Conservation (phyloP, 2,888 invertebrate species). For the Dorcus hopei region DNA sequence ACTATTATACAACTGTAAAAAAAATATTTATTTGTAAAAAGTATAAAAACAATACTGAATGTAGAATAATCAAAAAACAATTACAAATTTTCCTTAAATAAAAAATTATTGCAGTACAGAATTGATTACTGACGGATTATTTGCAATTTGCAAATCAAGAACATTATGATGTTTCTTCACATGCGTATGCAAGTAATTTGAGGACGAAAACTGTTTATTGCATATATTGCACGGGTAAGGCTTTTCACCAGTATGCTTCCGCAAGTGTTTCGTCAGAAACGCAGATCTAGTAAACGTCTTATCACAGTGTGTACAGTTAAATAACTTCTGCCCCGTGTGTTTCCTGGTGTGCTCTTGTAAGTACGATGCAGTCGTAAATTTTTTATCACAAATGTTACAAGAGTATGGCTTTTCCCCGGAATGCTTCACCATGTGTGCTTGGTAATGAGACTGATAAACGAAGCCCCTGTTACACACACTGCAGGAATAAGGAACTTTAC, state of each 20-base stretch:
- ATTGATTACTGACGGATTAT: slow-evolving; percentile 9
- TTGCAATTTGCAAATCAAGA: slow-evolving; percentile 9
- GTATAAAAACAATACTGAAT: no score
- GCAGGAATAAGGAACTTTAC: slow-evolving; percentile 46
- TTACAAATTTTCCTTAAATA: background rate
- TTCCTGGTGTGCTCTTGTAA: slow-evolving; percentile 40
- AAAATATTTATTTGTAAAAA: no score
- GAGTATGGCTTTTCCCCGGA: slow-evolving; percentile 41
- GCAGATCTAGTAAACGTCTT: slow-evolving; percentile 56
- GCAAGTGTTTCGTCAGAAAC: slow-evolving; percentile 48
- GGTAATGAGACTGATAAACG: slow-evolving; percentile 42
- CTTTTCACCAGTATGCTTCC: slow-evolving; percentile 20
- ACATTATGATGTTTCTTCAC: slow-evolving; percentile 17
- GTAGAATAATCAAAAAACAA: no score
- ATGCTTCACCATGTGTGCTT: slow-evolving; percentile 44
- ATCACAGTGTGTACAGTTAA: slow-evolving; percentile 45
- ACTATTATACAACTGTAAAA: no score
- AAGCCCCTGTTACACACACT: slow-evolving; percentile 43
- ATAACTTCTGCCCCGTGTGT: slow-evolving; percentile 47
- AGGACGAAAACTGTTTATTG: slow-evolving; percentile 21
- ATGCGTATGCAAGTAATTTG: slow-evolving; percentile 21
- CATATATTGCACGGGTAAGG: slow-evolving; percentile 19
- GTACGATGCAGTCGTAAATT: slow-evolving; percentile 43
- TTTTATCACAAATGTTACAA: slow-evolving; percentile 44
- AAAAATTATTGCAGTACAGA: slow-evolving; percentile 30